These are phyloP conservation scores for Achatina immaculata DNA, from an alignment of 1,140 invertebrate genomes.

Conservation along the genomic window DNA sequence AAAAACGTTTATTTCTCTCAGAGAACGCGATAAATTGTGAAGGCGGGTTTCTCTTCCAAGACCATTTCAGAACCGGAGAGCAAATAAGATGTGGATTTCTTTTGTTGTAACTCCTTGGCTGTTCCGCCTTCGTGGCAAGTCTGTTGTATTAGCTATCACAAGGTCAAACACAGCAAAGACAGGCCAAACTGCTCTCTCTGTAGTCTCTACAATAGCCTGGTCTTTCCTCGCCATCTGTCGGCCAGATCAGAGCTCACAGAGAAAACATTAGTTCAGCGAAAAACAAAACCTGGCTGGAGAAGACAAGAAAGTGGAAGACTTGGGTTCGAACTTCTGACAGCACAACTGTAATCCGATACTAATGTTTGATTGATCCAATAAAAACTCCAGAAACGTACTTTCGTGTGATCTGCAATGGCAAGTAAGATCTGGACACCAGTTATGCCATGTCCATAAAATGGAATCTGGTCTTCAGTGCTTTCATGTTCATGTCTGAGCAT, in stretches of 20 bases:
- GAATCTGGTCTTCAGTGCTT: too few species aligned
- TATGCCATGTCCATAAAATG: too few species aligned
- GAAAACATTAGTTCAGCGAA: background rate
- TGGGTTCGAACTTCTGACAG: background rate
- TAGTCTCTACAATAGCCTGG: background rate
- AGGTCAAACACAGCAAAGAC: background rate
- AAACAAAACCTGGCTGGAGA: slow-evolving; percentile 8
- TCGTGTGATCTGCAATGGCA: too few species aligned
- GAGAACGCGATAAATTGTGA: background rate
- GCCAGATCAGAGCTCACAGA: background rate
- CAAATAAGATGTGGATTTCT: slow-evolving; percentile 15
- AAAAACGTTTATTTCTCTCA: background rate
- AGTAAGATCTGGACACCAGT: too few species aligned
- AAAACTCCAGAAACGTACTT: background rate
- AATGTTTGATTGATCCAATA: slow-evolving; percentile 1
- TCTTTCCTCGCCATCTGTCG: slow-evolving; percentile 4
- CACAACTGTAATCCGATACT: background rate
- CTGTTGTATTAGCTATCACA: slow-evolving; percentile 9
- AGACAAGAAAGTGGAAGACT: slow-evolving; percentile 4
- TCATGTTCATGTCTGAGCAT: too few species aligned
- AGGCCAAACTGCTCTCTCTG: background rate
- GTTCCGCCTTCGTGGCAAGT: slow-evolving; percentile 4
- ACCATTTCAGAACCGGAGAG: background rate
- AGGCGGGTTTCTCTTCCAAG: background rate
- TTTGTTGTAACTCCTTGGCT: background rate